Percentiles rank a stretch among this genome's conserved stretches.
Conservation (phyloP, 2,888 invertebrate species). For the Melieria picta region DNA sequence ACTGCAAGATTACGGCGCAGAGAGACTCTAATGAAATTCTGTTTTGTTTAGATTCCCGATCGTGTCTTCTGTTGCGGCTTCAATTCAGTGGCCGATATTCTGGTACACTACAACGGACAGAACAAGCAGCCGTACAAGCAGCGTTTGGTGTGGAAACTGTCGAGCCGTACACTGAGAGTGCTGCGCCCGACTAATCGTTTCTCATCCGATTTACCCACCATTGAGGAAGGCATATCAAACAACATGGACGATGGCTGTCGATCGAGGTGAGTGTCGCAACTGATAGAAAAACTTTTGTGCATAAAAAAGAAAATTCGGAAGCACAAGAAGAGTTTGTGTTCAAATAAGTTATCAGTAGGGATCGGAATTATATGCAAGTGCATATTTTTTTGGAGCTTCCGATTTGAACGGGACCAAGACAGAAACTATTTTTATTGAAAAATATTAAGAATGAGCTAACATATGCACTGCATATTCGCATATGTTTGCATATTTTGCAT, state of each 20-base stretch:
- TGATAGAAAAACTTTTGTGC: no score
- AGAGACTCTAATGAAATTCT: slow-evolving; percentile 6
- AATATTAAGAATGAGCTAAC: no score
- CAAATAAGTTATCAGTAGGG: no score
- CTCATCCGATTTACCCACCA: slow-evolving; percentile 77
- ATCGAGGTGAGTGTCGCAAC: slow-evolving; percentile 56
- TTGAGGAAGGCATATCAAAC: slow-evolving; percentile 73
- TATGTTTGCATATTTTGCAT: no score
- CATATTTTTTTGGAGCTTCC: no score
- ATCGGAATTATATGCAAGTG: no score
- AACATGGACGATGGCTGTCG: slow-evolving; percentile 63
- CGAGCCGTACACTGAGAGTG: slow-evolving; percentile 75
- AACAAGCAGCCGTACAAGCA: slow-evolving; percentile 76
- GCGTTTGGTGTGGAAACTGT: slow-evolving; percentile 80
- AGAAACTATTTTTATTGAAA: no score
- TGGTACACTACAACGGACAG: slow-evolving; percentile 78
- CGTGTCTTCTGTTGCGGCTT: slow-evolving; percentile 73
- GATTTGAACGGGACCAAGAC: no score
- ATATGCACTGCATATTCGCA: no score
- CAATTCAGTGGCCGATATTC: slow-evolving; percentile 72
- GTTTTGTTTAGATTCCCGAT: slow-evolving; percentile 72
- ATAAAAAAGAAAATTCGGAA: no score
- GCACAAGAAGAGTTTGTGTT: no score
- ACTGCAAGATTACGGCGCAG: neutral
- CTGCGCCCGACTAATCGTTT: slow-evolving; percentile 80